Conservation (phyloP, 2,113 vertebrate species). For the Microcebus tavaratra region DNA sequence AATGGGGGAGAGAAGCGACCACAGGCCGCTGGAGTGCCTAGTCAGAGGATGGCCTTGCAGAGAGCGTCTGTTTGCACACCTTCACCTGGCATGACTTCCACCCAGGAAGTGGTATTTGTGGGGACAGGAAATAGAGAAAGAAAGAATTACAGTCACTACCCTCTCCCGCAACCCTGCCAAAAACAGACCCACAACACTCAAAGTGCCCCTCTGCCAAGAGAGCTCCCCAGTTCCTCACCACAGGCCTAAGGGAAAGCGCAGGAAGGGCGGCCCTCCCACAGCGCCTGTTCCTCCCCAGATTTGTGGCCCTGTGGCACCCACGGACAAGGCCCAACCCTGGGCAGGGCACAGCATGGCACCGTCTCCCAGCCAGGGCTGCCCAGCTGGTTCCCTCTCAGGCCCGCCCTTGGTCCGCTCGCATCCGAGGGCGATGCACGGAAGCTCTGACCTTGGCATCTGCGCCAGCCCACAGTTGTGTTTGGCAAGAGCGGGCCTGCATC, state of each 20-base stretch:
- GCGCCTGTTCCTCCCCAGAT: not conserved
- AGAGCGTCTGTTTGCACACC: fast-evolving
- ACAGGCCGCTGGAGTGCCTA: no score
- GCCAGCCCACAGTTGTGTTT: fast-evolving
- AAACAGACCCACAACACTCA: not conserved
- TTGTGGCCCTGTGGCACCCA: not conserved
- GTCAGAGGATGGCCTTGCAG: not conserved
- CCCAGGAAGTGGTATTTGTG: not conserved
- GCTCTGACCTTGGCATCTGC: not conserved
- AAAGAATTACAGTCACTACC: not conserved
- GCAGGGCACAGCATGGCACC: not conserved
- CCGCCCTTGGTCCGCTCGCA: not conserved
- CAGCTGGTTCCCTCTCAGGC: not conserved
- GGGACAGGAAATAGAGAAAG: not conserved
- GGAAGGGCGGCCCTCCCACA: fast-evolving
- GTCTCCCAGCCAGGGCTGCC: not conserved
- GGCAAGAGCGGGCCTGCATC: not conserved
- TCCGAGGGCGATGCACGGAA: not conserved
- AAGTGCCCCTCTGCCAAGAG: not conserved
- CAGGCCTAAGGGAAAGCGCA: not conserved
- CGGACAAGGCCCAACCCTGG: not conserved
- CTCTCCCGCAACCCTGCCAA: not conserved
- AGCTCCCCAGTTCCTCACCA: not conserved
- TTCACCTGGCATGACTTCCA: not conserved
- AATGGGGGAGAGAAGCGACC: not conserved